phyloP scores from a whole-genome alignment of 2,888 invertebrate genomes.

The Brenthis daphne region DNA sequence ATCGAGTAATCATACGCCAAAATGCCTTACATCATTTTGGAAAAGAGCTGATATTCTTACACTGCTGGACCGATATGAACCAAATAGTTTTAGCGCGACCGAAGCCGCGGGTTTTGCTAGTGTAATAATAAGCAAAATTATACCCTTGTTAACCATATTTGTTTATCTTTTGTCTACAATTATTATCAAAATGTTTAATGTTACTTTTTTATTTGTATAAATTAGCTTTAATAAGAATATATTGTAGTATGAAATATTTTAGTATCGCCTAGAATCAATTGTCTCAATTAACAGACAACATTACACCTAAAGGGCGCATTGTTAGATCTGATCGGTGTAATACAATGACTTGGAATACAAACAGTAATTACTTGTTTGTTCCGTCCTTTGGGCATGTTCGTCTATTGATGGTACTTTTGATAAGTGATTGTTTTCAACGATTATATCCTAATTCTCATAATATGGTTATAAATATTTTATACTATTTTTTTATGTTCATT shows the following conservation, averaged over 20 bases:
- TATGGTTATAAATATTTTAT: neutral
- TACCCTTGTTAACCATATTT: too few species aligned
- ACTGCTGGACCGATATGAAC: too few species aligned
- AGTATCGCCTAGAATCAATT: conserved; percentile 33
- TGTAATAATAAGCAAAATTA: too few species aligned
- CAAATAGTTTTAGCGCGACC: too few species aligned
- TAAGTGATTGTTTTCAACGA: conserved; percentile 11
- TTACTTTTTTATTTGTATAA: neutral
- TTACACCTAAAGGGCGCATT: conserved; percentile 53
- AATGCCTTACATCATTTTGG: too few species aligned
- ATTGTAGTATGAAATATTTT: conserved; percentile 25
- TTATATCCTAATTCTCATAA: neutral
- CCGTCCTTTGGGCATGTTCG: conserved; percentile 29
- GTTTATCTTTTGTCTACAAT: too few species aligned
- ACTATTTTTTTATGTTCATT: neutral
- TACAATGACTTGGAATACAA: conserved; percentile 42
- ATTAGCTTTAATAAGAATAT: conserved; percentile 14
- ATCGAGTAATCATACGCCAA: too few species aligned
- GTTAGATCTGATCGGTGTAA: conserved; percentile 45
- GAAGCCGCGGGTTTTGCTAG: too few species aligned
- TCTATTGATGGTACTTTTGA: conserved; percentile 24
- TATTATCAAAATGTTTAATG: too few species aligned
- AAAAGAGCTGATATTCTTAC: too few species aligned
- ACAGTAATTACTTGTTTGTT: conserved; percentile 39
- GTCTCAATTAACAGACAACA: conserved; percentile 54